Conservation (phyloP, 2,797 vertebrate species). For the Eospalax fontanierii region DNA sequence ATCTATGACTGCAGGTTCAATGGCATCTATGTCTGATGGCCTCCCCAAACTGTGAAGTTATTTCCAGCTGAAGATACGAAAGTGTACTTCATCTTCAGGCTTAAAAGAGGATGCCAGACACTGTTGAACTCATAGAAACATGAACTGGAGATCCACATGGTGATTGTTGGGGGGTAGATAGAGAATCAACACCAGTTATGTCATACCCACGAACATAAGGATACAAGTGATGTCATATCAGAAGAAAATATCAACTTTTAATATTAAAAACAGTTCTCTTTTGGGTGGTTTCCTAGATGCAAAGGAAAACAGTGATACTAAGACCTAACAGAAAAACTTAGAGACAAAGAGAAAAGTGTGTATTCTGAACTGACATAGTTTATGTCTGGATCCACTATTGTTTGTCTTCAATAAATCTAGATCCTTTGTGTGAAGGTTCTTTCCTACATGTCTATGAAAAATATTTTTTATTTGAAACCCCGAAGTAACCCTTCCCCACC, state of each 20-base stretch:
- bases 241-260: conserved; percentile 90
- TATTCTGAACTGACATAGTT: conserved; percentile 91
- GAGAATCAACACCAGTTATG: conserved; percentile 87
- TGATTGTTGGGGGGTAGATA: conserved; percentile 85
- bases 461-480: conserved; percentile 89
- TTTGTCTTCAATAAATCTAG: conserved; percentile 88
- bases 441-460: conserved; percentile 89
- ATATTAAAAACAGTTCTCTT: conserved; percentile 92
- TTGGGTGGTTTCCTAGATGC: conserved; percentile 90
- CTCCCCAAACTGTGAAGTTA: conserved; percentile 87
- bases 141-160: conserved; percentile 88
- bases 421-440: conserved; percentile 90
- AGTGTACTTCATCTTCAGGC: conserved; percentile 88
- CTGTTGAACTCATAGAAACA: conserved; percentile 90
- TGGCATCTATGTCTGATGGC: conserved; percentile 88
- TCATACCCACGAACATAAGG: conserved; percentile 87
- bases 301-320: conserved; percentile 92
- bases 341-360: conserved; percentile 87
- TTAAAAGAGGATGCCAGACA: conserved; percentile 88
- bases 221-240: conserved; percentile 89
- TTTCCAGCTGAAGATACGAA: conserved; percentile 86
- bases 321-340: conserved; percentile 88
- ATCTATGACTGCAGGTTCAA: conserved; percentile 87
- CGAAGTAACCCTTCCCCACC: conserved; percentile 88
- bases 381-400: conserved; percentile 87